These are phyloP conservation scores for Drosophila littoralis DNA, from an alignment of 1,140 invertebrate genomes.

Conservation along the genomic window DNA sequence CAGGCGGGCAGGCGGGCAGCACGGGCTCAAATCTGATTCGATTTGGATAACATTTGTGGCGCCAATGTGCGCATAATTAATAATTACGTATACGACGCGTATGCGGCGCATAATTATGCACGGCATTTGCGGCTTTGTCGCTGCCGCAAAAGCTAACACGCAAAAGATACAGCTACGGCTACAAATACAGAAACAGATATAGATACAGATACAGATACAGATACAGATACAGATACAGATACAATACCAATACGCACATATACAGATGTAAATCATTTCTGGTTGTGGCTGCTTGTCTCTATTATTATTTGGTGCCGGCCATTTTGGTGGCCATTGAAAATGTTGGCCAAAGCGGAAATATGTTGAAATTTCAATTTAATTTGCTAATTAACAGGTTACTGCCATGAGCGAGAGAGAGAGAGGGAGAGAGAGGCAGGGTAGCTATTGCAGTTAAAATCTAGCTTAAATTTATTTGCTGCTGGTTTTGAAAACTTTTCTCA, in stretches of 20 bases:
- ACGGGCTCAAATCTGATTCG: conserved; percentile 51
- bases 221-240: conserved; percentile 27
- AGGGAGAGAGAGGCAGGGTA: not conserved
- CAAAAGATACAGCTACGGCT: conserved; percentile 18
- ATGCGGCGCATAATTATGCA: conserved; percentile 60
- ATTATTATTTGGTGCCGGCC: conserved; percentile 36
- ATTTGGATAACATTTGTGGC: conserved; percentile 63
- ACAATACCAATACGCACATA: conserved; percentile 2
- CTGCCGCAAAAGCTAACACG: conserved; percentile 39
- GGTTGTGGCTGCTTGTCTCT: conserved; percentile 30
- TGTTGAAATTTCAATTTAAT: conserved; percentile 74
- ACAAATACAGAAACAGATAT: too few species aligned
- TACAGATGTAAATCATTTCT: conserved; percentile 15
- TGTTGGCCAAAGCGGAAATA: conserved; percentile 61
- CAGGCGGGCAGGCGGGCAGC: conserved; percentile 4
- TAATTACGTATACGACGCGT: conserved; percentile 55
- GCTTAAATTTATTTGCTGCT: conserved; percentile 1
- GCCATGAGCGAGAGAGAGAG: not conserved
- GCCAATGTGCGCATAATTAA: conserved; percentile 44
- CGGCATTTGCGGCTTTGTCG: conserved; percentile 45
- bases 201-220: conserved; percentile 6
- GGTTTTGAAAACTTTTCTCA: not conserved
- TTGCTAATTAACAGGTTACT: conserved; percentile 41
- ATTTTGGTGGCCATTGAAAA: conserved; percentile 46
- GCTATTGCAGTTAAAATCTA: conserved; percentile 5